phyloP scores from a whole-genome alignment of 2,888 invertebrate species.

The Pristionchus fissidentatus region DNA sequence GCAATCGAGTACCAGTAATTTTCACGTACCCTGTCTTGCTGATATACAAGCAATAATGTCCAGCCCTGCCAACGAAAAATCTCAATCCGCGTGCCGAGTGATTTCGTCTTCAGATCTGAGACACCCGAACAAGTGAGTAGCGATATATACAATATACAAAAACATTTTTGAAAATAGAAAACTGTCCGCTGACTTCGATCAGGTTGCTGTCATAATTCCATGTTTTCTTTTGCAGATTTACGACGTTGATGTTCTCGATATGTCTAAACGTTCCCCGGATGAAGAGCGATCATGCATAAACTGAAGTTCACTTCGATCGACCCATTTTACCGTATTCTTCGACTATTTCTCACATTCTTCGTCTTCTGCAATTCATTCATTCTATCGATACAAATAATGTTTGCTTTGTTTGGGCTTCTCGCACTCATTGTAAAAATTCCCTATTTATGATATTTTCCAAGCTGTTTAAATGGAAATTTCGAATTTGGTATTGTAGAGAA shows the following conservation, averaged over 20 bases:
- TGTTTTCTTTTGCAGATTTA: not conserved
- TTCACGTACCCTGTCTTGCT: no score
- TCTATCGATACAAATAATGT: not conserved
- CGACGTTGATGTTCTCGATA: slow-evolving; percentile 20
- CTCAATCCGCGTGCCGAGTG: slow-evolving; percentile 26
- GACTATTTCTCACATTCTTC: not conserved
- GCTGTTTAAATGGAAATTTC: no score
- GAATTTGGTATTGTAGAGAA: no score
- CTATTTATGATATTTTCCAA: no score
- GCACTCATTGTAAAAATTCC: no score
- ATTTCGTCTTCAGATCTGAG: slow-evolving; percentile 1
- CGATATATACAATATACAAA: no score
- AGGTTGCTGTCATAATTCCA: no score
- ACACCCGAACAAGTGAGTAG: not conserved
- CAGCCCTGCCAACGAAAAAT: slow-evolving; percentile 43
- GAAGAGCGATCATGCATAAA: slow-evolving; percentile 40
- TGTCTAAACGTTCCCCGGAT: slow-evolving; percentile 24
- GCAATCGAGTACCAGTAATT: no score
- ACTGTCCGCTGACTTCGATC: not conserved
- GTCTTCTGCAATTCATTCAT: not conserved
- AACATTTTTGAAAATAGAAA: not conserved
- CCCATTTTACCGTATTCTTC: no score
- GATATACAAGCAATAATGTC: not conserved
- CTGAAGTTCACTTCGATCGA: not conserved
- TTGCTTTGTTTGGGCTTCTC: not conserved